Conservation (phyloP, 2,888 invertebrate species). For the Drosophila diplacantha region DNA sequence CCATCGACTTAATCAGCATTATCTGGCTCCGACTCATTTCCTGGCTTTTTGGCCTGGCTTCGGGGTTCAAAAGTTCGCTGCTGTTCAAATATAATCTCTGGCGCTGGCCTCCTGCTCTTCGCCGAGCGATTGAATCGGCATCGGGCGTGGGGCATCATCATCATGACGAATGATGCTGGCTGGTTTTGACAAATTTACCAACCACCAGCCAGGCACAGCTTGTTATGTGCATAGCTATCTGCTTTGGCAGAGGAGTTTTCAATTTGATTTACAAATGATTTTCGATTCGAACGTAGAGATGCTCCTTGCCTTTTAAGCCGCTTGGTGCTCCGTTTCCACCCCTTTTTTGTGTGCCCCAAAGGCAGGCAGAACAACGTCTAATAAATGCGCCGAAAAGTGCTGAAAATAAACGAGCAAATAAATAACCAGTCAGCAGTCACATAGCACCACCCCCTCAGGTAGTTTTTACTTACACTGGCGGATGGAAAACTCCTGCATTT, state of each 20-base stretch:
- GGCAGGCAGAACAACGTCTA: conserved; percentile 59
- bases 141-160: conserved; percentile 17
- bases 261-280: conserved; percentile 65
- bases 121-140: conserved; percentile 44
- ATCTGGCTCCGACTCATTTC: conserved; percentile 36
- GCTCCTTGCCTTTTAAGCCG: conserved; percentile 14
- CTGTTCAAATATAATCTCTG: conserved; percentile 46
- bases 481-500: conserved; percentile 29
- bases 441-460: conserved; percentile 21
- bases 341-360: conserved; percentile 21
- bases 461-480: conserved; percentile 5
- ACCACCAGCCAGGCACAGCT: conserved; percentile 34
- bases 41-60: neutral
- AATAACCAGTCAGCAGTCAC: conserved; percentile 51
- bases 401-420: conserved; percentile 69
- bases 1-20: conserved; percentile 41
- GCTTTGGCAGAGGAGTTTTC: conserved; percentile 42
- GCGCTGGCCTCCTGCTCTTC: neutral
- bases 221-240: conserved; percentile 50
- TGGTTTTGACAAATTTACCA: conserved; percentile 57
- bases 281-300: conserved; percentile 44
- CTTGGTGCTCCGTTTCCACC: conserved; percentile 13
- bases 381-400: conserved; percentile 64
- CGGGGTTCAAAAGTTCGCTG: conserved; percentile 45
- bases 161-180: conserved; percentile 65